A percentile compares a stretch with the other conserved stretches of the same genome.
phyloP scores from a whole-genome alignment of 2,888 invertebrate species.

The Cheilosia pagana region DNA sequence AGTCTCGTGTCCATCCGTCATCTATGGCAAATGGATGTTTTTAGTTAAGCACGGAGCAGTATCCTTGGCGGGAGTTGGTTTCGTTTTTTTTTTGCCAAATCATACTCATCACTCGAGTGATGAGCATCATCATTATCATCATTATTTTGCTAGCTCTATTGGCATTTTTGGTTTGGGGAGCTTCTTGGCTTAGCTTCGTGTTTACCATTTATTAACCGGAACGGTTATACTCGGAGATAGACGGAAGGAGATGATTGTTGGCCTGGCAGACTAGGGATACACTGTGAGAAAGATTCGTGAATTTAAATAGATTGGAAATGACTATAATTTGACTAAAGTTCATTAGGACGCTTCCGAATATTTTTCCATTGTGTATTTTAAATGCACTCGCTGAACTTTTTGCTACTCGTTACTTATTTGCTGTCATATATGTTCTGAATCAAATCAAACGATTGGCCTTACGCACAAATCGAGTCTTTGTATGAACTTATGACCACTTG shows the following conservation, averaged over 20 bases:
- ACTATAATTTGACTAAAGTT: too few relatives aligned
- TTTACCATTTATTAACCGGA: slow-evolving; percentile 62
- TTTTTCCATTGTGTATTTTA: too few relatives aligned
- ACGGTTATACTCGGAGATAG: not conserved
- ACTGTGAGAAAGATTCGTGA: not conserved
- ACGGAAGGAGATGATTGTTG: not conserved
- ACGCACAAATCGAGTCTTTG: too few relatives aligned
- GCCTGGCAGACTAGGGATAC: not conserved
- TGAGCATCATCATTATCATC: slow-evolving; percentile 67
- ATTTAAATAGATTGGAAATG: not conserved
- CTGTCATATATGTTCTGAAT: too few relatives aligned
- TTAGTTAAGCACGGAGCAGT: slow-evolving; percentile 45
- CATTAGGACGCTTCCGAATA: too few relatives aligned
- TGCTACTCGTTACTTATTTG: too few relatives aligned
- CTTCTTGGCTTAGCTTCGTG: slow-evolving; percentile 54
- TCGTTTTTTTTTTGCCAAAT: slow-evolving; percentile 54
- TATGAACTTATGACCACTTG: too few relatives aligned
- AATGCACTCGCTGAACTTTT: too few relatives aligned
- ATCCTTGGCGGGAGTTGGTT: slow-evolving; percentile 36
- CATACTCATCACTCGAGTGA: slow-evolving; percentile 63
- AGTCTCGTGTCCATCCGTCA: slow-evolving; percentile 68
- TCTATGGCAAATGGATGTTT: slow-evolving; percentile 70
- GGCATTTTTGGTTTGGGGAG: slow-evolving; percentile 30
- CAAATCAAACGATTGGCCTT: too few relatives aligned
- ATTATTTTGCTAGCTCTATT: slow-evolving; percentile 60